A percentile compares a stretch with the other conserved stretches of the same genome.
phyloP scores from a whole-genome alignment of 1,140 invertebrate species.

The Drosophila teissieri region DNA sequence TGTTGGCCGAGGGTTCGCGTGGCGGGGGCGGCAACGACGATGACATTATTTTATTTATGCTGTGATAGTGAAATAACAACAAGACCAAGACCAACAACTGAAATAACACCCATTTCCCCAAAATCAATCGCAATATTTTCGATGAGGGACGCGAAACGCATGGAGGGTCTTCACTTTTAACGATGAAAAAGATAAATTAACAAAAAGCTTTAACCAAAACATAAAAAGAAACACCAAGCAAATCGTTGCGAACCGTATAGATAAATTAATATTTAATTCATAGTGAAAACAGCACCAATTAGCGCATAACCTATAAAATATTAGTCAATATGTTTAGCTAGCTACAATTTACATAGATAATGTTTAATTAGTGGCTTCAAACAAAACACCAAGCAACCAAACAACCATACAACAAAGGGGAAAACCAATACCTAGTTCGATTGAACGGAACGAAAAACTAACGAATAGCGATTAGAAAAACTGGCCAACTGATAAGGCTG shows the following conservation, averaged over 20 bases:
- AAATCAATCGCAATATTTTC: conserved; percentile 74
- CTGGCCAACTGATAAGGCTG: conserved; percentile 57
- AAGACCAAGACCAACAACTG: conserved; percentile 44
- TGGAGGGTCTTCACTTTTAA: conserved; percentile 18
- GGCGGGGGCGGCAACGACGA: conserved; percentile 61
- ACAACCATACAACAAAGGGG: conserved; percentile 49
- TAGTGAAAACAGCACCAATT: conserved; percentile 76
- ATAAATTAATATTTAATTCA: conserved; percentile 50
- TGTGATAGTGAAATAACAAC: conserved; percentile 77
- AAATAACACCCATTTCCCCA: conserved; percentile 33
- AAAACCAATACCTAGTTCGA: conserved; percentile 69
- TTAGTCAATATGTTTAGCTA: conserved; percentile 77
- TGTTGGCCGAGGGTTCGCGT: conserved; percentile 51
- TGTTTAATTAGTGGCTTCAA: conserved; percentile 76
- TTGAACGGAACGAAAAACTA: conserved; percentile 56
- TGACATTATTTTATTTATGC: conserved; percentile 74
- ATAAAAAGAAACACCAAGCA: conserved; percentile 70
- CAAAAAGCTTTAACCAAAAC: conserved; percentile 49
- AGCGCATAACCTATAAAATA: conserved; percentile 66
- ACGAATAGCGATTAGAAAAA: conserved; percentile 78
- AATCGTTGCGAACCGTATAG: conserved; percentile 36
- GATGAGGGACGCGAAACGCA: conserved; percentile 35
- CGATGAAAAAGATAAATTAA: conserved; percentile 35
- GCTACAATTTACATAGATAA: conserved; percentile 67
- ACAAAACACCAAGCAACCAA: conserved; percentile 62